Conservation (phyloP, 2,888 invertebrate species). For the Aricia artaxerxes region DNA sequence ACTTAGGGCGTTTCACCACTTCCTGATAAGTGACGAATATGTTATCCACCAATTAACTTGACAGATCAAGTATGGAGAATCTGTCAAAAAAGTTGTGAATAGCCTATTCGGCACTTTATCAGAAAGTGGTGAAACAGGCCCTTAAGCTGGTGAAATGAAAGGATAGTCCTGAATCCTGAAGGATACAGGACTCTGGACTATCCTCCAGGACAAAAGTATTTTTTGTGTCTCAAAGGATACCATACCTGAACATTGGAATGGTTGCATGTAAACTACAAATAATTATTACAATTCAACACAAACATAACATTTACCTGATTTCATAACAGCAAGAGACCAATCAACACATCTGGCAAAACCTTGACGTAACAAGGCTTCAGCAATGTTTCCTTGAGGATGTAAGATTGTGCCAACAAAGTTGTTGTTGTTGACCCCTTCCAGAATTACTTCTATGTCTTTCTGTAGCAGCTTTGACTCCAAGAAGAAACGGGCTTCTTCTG, state of each 20-base stretch:
- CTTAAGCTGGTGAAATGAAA: no score
- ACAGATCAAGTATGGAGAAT: no score
- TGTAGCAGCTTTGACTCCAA: constrained; percentile 95
- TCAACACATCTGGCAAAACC: constrained; percentile 93
- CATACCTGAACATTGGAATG: no score
- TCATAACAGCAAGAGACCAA: constrained; percentile 75
- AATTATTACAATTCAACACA: background rate
- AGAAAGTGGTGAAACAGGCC: no score
- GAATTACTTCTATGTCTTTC: constrained; percentile 91
- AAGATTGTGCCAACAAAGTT: constrained; percentile 96
- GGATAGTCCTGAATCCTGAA: no score
- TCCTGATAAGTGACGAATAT: no score
- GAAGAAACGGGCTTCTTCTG: constrained; percentile 96
- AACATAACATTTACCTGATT: constrained; percentile 55
- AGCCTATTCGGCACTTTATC: no score
- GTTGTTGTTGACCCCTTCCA: constrained; percentile 95
- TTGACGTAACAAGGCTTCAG: constrained; percentile 92
- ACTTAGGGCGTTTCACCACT: no score
- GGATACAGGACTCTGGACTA: no score
- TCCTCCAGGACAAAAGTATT: background rate
- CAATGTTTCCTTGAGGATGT: constrained; percentile 96
- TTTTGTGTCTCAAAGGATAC: background rate
- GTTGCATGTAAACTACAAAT: no score
- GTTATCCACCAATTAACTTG: no score
- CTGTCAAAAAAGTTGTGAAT: no score